Conservation (phyloP, 1,140 invertebrate genomes). For the Drosophila kurseongensis region DNA sequence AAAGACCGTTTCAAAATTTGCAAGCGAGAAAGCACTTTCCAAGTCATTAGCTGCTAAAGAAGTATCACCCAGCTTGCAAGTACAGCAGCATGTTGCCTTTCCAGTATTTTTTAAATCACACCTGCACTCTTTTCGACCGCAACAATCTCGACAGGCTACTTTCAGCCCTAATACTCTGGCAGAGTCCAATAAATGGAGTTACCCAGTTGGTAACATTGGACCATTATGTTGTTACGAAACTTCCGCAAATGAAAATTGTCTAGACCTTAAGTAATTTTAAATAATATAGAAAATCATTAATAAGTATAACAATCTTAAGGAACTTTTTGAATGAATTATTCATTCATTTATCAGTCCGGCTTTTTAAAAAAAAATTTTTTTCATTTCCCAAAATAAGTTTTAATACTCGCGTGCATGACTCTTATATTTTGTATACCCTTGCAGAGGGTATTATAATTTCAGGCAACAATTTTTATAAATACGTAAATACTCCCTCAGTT, state of each 20-base stretch:
- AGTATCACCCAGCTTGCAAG: constrained; percentile 39
- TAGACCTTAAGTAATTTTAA: constrained; percentile 28
- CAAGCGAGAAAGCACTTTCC: constrained; percentile 25
- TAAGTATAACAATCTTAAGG: background rate
- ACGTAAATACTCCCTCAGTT: too few relatives aligned
- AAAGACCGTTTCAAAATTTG: constrained; percentile 19
- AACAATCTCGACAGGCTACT: constrained; percentile 28
- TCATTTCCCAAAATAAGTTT: too few relatives aligned
- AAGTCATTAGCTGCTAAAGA: constrained; percentile 11
- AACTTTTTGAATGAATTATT: background rate
- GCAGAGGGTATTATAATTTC: too few relatives aligned
- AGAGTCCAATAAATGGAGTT: constrained; percentile 35
- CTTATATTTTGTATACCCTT: too few relatives aligned
- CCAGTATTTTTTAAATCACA: constrained; percentile 65
- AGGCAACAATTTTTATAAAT: too few relatives aligned
- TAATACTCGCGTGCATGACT: too few relatives aligned
- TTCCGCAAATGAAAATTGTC: constrained; percentile 26
- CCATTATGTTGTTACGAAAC: constrained; percentile 44
- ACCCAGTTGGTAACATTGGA: constrained; percentile 28
- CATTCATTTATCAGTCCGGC: too few relatives aligned
- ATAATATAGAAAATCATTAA: background rate
- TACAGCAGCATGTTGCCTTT: constrained; percentile 60
- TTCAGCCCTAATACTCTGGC: constrained; percentile 29
- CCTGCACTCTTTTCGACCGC: constrained; percentile 48
- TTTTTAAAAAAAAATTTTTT: too few relatives aligned